Evolutionary conservation across 1,140 invertebrate species (phyloP).

Genomic region (Magallana gigas): DNA sequence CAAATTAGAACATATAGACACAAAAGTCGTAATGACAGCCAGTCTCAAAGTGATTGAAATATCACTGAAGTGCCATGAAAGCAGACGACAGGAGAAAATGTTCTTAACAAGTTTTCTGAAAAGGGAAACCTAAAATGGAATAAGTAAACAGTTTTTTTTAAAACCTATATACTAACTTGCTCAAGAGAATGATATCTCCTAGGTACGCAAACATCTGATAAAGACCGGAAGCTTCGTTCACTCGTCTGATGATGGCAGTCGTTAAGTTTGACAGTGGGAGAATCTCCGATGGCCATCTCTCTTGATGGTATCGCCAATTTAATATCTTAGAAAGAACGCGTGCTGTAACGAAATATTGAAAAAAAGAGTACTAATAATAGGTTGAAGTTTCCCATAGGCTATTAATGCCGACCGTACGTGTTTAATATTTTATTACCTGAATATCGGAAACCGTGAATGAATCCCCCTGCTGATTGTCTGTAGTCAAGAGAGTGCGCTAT

Average conservation of each 20-base stretch:
- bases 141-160: not conserved
- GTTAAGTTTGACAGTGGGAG: slow-evolving; percentile 62
- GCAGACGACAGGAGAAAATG: too few species aligned
- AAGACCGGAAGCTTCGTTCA: slow-evolving; percentile 78
- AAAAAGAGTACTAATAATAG: not conserved
- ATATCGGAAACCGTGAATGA: slow-evolving; percentile 80
- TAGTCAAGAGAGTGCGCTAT: slow-evolving; percentile 77
- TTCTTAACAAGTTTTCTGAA: too few species aligned
- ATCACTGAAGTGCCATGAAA: too few species aligned
- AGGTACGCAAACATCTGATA: slow-evolving; percentile 78
- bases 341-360: slow-evolving; percentile 59
- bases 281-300: slow-evolving; percentile 70
- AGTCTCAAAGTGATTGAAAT: too few species aligned
- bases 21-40: too few species aligned
- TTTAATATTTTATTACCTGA: slow-evolving; percentile 69
- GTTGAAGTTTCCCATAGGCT: not conserved
- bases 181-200: slow-evolving; percentile 61
- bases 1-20: not conserved
- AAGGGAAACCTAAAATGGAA: too few species aligned
- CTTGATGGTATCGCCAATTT: slow-evolving; percentile 71
- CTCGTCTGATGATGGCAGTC: slow-evolving; percentile 69
- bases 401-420: not conserved
- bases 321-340: slow-evolving; percentile 74
- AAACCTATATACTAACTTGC: slow-evolving; percentile 62
- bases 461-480: slow-evolving; percentile 78